phyloP scores from a whole-genome alignment of 2,797 vertebrate species.

The Muscicapa comitata region DNA sequence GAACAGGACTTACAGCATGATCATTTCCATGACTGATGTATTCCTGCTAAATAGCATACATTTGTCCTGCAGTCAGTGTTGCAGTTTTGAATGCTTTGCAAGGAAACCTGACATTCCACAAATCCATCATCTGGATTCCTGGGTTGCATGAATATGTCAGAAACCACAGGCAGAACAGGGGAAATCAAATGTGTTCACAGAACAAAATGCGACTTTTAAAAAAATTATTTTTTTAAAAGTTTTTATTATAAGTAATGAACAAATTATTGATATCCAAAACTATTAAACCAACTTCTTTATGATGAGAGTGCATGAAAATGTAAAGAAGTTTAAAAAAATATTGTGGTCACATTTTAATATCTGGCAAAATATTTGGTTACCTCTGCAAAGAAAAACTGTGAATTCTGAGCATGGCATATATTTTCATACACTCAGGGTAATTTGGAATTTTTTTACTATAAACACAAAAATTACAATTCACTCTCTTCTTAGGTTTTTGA shows the following conservation, averaged over 20 bases:
- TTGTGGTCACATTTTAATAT: neutral
- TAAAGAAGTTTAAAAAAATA: neutral
- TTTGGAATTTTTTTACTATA: neutral
- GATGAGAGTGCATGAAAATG: neutral
- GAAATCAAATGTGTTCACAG: neutral
- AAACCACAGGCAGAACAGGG: neutral
- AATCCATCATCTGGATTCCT: slow-evolving; percentile 33
- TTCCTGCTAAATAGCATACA: slow-evolving; percentile 41
- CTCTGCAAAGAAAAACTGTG: neutral
- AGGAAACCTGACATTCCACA: slow-evolving; percentile 34
- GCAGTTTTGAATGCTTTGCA: slow-evolving; percentile 47
- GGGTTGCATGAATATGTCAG: neutral
- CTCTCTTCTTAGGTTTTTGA: neutral
- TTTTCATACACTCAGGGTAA: neutral
- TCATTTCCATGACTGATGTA: slow-evolving; percentile 69
- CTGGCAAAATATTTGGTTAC: neutral
- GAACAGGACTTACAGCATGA: slow-evolving; percentile 45
- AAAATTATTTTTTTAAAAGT: neutral
- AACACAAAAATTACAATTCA: neutral
- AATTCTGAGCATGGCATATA: neutral
- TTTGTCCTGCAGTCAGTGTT: slow-evolving; percentile 48
- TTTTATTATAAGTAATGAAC: neutral
- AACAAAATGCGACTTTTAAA: neutral
- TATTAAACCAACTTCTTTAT: neutral
- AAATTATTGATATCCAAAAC: neutral